Evolutionary conservation across 2,113 vertebrate species (phyloP), one percentile per base, ranked within the genome.

Genomic region (Paracanthobrama guichenoti): DNA sequence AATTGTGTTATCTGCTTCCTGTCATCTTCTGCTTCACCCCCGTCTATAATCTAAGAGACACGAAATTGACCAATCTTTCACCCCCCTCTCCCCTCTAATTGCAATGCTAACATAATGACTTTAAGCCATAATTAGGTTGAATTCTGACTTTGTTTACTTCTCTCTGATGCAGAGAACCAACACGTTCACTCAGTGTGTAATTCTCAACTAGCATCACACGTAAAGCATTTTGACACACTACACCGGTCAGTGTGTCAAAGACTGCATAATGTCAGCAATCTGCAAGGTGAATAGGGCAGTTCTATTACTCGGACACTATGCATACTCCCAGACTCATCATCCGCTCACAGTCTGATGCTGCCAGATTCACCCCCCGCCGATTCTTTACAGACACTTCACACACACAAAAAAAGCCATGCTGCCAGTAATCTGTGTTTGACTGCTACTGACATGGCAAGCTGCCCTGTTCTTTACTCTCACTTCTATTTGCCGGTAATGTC

Each of bases 1-100:
- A 82, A 82, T 82, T 71, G 50, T 28, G 28, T 57, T 55, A 72
- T 72, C 48, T 82, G 80, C 48, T 71, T 72, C 80, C 48, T 55
- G 80, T 71, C 80, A 72, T 71, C 48, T 82, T 71, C 28, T 2
- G n/a, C 60, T 22, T 53, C 31, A 71, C 46, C 28, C 18, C 75
- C 50, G 16, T 60, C 50, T 71, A 31, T 67, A 80, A 48, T 67
- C 46, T 66, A 67, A 14, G 44, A 50, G 79, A 66, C 60, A 22
- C 50, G 11, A 48, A 48, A 80, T n/a, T 80, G 60, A 67, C 79
- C 79, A 82, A 55, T 39, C 48, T 57, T 57, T 82, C 20, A 24
- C 64, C 31, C 42, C 42, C 28, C 64, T n/a, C 22, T 81, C 48
- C 31, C 13, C 22, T 82, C 48, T 82, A 71, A 81, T 50, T 81